Conservation (phyloP, 2,797 vertebrate species). For the Cephalopachus bancanus region DNA sequence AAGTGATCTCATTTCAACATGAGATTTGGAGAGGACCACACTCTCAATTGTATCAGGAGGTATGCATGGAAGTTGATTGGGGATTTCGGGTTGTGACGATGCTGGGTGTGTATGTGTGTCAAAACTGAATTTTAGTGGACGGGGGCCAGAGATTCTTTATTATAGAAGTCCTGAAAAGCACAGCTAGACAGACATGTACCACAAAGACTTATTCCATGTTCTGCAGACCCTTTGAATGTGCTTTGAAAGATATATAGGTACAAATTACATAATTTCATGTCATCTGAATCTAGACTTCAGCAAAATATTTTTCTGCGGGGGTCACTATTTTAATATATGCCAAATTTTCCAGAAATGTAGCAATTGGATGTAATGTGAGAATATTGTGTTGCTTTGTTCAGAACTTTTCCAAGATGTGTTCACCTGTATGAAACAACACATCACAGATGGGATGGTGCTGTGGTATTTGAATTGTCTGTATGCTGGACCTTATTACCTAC, state of each 20-base stretch:
- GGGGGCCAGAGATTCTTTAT: not conserved
- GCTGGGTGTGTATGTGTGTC: not conserved
- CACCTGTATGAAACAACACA: not conserved
- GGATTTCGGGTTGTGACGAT: not conserved
- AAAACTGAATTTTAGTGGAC: not conserved
- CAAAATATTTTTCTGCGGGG: not conserved
- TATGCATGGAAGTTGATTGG: not conserved
- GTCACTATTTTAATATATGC: not conserved
- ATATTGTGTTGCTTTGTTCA: slow-evolving; percentile 34
- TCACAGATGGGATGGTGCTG: not conserved
- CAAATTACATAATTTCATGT: not conserved
- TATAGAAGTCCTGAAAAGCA: not conserved
- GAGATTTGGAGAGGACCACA: too few species aligned
- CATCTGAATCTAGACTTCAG: not conserved
- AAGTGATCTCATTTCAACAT: too few species aligned
- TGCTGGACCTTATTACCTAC: not conserved
- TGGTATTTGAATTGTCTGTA: not conserved
- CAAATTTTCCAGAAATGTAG: slow-evolving; percentile 5
- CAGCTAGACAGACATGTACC: not conserved
- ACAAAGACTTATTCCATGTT: not conserved
- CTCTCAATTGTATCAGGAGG: too few species aligned
- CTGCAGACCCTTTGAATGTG: not conserved
- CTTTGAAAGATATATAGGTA: not conserved
- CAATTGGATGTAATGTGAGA: not conserved
- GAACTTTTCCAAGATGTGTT: not conserved